Evolutionary conservation across 2,113 vertebrate species (phyloP), one percentile per base, ranked within the genome.

Genomic region (Apodemus sylvaticus): DNA sequence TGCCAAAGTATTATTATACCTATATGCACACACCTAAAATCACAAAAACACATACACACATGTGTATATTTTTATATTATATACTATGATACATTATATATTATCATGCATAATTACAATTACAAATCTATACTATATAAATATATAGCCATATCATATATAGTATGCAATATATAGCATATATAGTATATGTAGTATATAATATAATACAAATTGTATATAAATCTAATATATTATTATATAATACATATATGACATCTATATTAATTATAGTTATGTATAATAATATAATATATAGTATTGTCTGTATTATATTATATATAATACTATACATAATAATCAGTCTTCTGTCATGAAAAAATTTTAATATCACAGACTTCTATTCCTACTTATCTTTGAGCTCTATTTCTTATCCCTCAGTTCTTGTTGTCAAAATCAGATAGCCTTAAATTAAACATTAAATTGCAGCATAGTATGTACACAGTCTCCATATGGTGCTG

Each of bases 381-480:
- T 92, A 88, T 74, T 96, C 74, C 4, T 89, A 86, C 94, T 93
- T 96, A 94, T 89, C n/a, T 1, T 19, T 83, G 88, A 90, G 36
- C 1, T 93, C 78, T 93, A 82, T 91, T 79, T 97, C 95, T 96
- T 78, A 93, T 74, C 48, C 70, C 14, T 24, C 13, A 90, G 55
- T 42, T 94, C 73, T 74, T 79, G 85, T n/a, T 92, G 93, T 96
- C 68, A 91, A 83, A 96, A 93, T 96, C 91, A 91, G 51, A 83
- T 87, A 58, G 60, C 78, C 94, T 97, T 96, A 97, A 96, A 97
- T 96, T 95, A 95, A 95, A 95, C 78, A 93, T 91, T 96, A 71
- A 95, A 83, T 88, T 90, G n/a, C 31, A 93, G 45, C 78, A 42
- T 76, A 20, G 94, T 60, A 78, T 88, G 77, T 90, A 92, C 77